phyloP scores from a whole-genome alignment of 2,113 vertebrate genomes.

The Menura novaehollandiae region DNA sequence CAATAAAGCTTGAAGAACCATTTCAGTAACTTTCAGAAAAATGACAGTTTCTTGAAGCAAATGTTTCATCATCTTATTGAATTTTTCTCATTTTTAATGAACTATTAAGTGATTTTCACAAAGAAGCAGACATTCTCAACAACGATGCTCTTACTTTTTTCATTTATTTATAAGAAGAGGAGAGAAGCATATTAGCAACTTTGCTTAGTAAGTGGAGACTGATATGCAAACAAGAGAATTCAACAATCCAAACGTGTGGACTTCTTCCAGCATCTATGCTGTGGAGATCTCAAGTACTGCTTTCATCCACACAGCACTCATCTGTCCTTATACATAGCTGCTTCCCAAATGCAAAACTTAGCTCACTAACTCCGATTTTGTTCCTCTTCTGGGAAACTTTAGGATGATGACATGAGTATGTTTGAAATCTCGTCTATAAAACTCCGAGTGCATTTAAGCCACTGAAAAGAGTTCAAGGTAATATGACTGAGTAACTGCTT shows the following conservation, averaged over 20 bases:
- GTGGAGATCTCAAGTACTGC: neutral
- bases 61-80: neutral
- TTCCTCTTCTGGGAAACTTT: neutral
- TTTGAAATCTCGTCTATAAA: neutral
- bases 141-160: neutral
- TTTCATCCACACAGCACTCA: neutral
- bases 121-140: neutral
- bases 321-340: neutral
- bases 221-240: neutral
- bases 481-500: neutral
- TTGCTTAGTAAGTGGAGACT: neutral
- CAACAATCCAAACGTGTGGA: neutral
- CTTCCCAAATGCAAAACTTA: neutral
- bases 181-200: neutral
- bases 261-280: neutral
- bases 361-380: neutral
- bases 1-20: slow-evolving; percentile 10
- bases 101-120: neutral
- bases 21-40: slow-evolving; percentile 6
- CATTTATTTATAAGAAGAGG: neutral
- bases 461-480: neutral
- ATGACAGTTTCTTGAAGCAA: neutral
- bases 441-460: neutral
- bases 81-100: neutral
- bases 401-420: neutral